Conservation (phyloP, 2,113 vertebrate genomes). For the Miniopterus natalensis region DNA sequence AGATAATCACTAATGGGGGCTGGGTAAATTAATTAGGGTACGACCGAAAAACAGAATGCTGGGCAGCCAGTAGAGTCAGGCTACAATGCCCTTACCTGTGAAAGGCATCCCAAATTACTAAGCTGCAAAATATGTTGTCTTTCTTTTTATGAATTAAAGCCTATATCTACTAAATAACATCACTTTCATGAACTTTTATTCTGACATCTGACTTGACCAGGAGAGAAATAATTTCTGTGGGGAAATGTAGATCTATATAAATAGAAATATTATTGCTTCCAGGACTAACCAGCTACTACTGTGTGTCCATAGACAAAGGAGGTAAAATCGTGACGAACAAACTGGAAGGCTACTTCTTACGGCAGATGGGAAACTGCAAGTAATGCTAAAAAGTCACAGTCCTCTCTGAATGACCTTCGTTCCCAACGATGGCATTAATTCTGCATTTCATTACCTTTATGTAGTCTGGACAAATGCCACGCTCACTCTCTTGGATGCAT, state of each 20-base stretch:
- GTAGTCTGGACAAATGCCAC: not conserved
- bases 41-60: not conserved
- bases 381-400: not conserved
- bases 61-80: not conserved
- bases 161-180: not conserved
- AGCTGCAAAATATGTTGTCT: not conserved
- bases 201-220: not conserved
- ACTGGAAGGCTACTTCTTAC: not conserved
- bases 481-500: not conserved
- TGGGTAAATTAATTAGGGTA: not conserved
- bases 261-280: not conserved
- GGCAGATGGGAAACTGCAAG: not conserved
- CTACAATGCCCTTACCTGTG: not conserved
- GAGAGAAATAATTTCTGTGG: not conserved
- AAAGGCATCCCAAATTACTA: not conserved
- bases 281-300: not conserved
- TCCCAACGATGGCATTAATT: not conserved
- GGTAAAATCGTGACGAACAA: not conserved
- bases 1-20: not conserved
- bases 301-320: not conserved
- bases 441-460: not conserved
- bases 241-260: not conserved
- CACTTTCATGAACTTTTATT: not conserved
- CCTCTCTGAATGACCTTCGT: not conserved
- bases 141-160: not conserved